These are phyloP conservation scores for Clitarchus hookeri DNA, from an alignment of 2,888 invertebrate species.

Conservation along the genomic window DNA sequence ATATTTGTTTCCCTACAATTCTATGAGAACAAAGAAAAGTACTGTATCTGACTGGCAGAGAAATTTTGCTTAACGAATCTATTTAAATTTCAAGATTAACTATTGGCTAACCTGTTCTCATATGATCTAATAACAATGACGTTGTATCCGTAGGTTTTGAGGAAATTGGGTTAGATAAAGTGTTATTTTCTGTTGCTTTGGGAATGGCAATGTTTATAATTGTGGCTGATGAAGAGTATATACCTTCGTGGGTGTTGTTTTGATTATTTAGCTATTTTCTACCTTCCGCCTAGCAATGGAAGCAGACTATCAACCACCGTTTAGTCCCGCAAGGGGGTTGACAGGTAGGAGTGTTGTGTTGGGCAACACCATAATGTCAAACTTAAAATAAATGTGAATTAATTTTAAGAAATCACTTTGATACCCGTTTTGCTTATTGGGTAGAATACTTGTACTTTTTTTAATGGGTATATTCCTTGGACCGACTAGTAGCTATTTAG, in stretches of 20 bases:
- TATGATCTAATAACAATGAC: not conserved
- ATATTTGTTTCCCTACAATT: no score
- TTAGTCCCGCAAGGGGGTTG: constrained; percentile 42
- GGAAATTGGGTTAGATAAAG: not conserved
- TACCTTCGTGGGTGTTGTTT: not conserved
- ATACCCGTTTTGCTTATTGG: not conserved
- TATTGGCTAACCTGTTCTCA: not conserved
- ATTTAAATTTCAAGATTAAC: not conserved
- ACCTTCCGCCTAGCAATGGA: constrained; percentile 38
- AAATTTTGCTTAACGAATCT: no score
- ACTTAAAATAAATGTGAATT: not conserved
- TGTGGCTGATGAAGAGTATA: not conserved
- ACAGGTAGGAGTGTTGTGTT: constrained; percentile 40
- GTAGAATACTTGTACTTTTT: not conserved
- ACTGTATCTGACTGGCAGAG: no score
- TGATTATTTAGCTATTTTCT: not conserved
- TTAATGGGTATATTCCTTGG: not conserved
- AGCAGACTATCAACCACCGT: constrained; percentile 43
- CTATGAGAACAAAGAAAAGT: no score
- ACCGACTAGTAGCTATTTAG: not conserved
- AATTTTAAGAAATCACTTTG: not conserved
- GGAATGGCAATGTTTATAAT: not conserved
- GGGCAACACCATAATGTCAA: not conserved
- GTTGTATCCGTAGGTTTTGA: not conserved
- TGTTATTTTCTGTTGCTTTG: constrained; percentile 2